These are phyloP conservation scores for Silurus meridionalis DNA, from an alignment of 2,113 vertebrate genomes.

Conservation along the genomic window DNA sequence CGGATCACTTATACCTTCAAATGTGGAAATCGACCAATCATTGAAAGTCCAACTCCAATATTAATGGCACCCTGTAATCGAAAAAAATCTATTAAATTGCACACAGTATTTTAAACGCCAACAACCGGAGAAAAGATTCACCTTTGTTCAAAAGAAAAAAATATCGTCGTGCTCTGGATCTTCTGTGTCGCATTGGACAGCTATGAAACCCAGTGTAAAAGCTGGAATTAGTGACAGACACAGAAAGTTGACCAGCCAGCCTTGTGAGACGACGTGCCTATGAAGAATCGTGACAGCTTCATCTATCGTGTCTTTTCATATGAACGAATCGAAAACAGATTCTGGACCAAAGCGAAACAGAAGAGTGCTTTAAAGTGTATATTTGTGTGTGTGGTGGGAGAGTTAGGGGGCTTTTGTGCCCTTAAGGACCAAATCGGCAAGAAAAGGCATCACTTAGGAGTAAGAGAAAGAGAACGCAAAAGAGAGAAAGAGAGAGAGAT, in stretches of 20 bases:
- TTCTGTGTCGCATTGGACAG: background rate
- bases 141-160: background rate
- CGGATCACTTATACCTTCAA: background rate
- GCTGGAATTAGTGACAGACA: constrained; percentile 2
- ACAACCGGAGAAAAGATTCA: background rate
- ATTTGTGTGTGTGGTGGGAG: background rate
- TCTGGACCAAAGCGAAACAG: constrained; percentile 8
- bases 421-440: background rate
- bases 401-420: background rate
- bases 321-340: constrained; percentile 31
- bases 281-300: constrained; percentile 25
- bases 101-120: background rate
- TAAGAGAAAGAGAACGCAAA: background rate
- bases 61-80: background rate
- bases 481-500: background rate
- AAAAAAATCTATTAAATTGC: background rate
- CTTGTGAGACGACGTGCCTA: background rate
- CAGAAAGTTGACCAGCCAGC: constrained; percentile 5
- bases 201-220: background rate
- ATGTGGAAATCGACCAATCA: background rate
- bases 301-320: constrained; percentile 33
- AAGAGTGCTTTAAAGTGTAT: background rate
- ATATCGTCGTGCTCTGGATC: background rate
- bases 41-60: background rate
- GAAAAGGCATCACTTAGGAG: constrained; percentile 4